Evolutionary conservation across 2,113 vertebrate species (phyloP).

Genomic region (Butastur rufipennis): DNA sequence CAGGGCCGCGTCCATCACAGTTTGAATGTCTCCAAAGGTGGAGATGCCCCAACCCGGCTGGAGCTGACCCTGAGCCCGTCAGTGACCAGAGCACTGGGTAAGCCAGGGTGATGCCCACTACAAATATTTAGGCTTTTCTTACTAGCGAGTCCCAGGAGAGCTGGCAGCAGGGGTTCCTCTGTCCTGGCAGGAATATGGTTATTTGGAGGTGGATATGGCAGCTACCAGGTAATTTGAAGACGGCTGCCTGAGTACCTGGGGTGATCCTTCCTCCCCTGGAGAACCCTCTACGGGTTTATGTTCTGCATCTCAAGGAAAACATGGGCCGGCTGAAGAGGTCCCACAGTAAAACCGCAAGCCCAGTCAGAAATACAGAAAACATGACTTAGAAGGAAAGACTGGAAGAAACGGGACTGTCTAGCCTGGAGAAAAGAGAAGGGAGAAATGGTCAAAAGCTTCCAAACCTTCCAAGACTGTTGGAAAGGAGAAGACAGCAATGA

Average conservation of each 20-base stretch:
- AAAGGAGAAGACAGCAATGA: not conserved
- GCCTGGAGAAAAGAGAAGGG: not conserved
- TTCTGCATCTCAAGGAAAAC: not conserved
- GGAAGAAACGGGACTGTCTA: not conserved
- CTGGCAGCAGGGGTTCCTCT: not conserved
- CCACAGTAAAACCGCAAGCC: not conserved
- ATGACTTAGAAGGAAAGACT: not conserved
- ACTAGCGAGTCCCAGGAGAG: not conserved
- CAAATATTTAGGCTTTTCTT: not conserved
- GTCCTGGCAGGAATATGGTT: not conserved
- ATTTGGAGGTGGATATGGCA: not conserved
- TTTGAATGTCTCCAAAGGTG: not conserved
- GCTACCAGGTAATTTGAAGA: not conserved
- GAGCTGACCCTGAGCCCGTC: no score
- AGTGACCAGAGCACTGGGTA: not conserved
- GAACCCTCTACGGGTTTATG: not conserved
- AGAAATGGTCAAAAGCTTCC: not conserved
- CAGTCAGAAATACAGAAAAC: not conserved
- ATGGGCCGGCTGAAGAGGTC: not conserved
- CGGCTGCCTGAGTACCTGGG: no score
- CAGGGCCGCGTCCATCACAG: not conserved
- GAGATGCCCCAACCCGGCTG: not conserved
- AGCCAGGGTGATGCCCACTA: not conserved
- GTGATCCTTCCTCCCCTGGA: not conserved
- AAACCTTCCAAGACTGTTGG: not conserved